Conservation (phyloP, 2,888 invertebrate genomes). For the Lutraria lutraria region DNA sequence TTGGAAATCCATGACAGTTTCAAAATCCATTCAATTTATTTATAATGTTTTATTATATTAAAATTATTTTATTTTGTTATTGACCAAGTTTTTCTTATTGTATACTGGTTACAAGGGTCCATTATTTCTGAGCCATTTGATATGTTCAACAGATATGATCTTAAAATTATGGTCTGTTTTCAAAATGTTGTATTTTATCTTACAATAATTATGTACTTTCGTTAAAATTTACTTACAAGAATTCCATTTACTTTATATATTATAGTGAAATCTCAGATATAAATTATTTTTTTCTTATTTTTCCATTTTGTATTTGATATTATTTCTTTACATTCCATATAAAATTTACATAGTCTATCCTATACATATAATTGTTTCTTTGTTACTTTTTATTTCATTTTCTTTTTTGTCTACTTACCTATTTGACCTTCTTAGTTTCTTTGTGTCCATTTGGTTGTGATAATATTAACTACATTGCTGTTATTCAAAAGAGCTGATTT, state of each 20-base stretch:
- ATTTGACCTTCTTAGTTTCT: neutral
- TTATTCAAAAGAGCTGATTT: too few relatives aligned
- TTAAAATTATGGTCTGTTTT: too few relatives aligned
- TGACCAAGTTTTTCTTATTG: too few relatives aligned
- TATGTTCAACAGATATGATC: too few relatives aligned
- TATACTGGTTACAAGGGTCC: too few relatives aligned
- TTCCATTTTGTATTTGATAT: neutral
- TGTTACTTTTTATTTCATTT: neutral
- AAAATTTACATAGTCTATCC: neutral
- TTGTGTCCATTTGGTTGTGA: too few relatives aligned
- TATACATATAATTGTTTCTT: neutral
- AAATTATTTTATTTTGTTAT: too few relatives aligned
- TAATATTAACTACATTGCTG: too few relatives aligned
- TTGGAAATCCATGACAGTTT: too few relatives aligned
- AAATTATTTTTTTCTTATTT: neutral
- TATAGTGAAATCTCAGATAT: neutral
- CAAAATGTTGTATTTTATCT: neutral
- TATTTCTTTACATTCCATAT: constrained; percentile 2
- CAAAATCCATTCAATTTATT: too few relatives aligned
- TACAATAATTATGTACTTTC: neutral
- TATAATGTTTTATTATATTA: too few relatives aligned
- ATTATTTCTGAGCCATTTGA: too few relatives aligned
- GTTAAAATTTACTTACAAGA: neutral
- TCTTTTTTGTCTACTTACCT: neutral
- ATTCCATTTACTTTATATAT: constrained; percentile 9